A percentile compares a stretch with the other conserved stretches of the same genome.
These are phyloP conservation scores for Hemaris fuciformis DNA, from an alignment of 2,888 invertebrate genomes.

Conservation along the genomic window DNA sequence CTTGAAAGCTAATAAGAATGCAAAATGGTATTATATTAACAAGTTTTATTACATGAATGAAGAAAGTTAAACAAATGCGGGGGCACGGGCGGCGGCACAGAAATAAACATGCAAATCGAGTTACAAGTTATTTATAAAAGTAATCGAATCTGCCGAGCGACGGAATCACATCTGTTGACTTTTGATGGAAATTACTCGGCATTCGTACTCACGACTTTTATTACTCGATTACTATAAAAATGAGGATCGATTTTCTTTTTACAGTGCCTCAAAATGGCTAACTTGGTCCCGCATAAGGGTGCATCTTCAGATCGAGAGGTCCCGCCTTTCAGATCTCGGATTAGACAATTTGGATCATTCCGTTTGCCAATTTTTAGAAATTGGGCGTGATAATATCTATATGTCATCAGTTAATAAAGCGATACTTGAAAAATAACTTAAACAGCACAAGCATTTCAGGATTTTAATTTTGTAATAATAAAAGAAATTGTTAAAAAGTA, in stretches of 20 bases:
- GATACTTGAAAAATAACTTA: too few relatives aligned
- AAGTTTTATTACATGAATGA: constrained; percentile 1
- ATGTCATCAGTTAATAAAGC: too few relatives aligned
- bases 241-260: background rate
- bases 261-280: too few relatives aligned
- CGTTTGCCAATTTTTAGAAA: too few relatives aligned
- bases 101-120: constrained; percentile 72
- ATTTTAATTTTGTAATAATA: too few relatives aligned
- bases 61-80: constrained; percentile 48
- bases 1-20: background rate
- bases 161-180: constrained; percentile 62
- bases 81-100: constrained; percentile 10
- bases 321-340: too few relatives aligned
- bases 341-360: too few relatives aligned
- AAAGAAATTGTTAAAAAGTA: too few relatives aligned
- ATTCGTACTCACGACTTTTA: constrained; percentile 16
- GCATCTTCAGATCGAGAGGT: background rate
- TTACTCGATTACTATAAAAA: background rate
- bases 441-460: too few relatives aligned
- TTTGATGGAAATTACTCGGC: constrained; percentile 62
- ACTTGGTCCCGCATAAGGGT: too few relatives aligned
- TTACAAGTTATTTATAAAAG: constrained; percentile 68
- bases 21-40: background rate
- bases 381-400: too few relatives aligned
- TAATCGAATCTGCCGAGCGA: constrained; percentile 67